Conservation (phyloP, 2,797 vertebrate species). For the Pantherophis alleghaniensis region DNA sequence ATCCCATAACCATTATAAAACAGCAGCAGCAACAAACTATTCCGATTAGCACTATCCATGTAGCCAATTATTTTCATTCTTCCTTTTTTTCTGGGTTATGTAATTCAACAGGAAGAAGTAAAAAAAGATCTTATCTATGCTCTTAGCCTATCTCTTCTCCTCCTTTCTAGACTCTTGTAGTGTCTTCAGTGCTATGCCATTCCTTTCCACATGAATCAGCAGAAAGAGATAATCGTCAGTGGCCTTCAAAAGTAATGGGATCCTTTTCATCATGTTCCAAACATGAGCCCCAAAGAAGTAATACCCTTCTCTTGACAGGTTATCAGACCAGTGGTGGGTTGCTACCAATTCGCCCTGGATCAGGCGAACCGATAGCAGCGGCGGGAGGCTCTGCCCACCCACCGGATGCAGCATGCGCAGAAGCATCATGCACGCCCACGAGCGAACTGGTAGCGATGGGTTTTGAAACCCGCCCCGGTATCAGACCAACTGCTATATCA, state of each 20-base stretch:
- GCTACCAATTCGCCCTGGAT: too few relatives aligned
- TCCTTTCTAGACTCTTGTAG: background rate
- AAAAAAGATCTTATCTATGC: background rate
- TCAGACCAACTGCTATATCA: background rate
- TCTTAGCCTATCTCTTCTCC: background rate
- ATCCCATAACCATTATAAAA: background rate
- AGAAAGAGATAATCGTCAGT: background rate
- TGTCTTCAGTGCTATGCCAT: background rate
- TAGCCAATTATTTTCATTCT: background rate
- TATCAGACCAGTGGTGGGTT: too few relatives aligned
- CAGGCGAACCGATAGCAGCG: too few relatives aligned
- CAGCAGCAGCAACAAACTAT: background rate
- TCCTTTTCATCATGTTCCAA: background rate
- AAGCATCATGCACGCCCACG: too few relatives aligned
- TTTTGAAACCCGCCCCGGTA: background rate
- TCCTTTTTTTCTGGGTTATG: background rate
- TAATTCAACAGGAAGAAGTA: background rate
- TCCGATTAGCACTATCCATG: background rate
- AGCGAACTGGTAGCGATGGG: too few relatives aligned
- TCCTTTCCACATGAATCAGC: background rate
- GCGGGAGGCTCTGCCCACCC: too few relatives aligned
- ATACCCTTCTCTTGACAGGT: background rate
- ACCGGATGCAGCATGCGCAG: too few relatives aligned
- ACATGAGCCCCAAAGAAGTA: background rate
- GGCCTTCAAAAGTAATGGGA: background rate